Evolutionary conservation across 2,888 invertebrate species (phyloP).

Genomic region (Drosophila algonquin): DNA sequence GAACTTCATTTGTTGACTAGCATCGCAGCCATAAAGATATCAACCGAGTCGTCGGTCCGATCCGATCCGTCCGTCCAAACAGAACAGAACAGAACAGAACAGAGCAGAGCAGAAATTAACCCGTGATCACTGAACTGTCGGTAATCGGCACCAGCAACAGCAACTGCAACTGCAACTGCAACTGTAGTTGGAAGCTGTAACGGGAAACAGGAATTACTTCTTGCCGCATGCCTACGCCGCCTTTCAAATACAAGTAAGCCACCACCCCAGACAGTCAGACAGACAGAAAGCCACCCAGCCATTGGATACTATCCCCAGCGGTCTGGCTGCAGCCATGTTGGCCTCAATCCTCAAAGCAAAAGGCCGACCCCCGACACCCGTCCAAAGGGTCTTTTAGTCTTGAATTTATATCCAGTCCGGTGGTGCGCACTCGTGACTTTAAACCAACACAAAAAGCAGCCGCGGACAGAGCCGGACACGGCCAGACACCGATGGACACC

Average conservation of each 20-base stretch:
- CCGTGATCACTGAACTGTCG: constrained; percentile 9
- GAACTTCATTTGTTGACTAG: constrained; percentile 72
- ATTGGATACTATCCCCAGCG: background rate
- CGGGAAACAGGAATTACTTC: constrained; percentile 24
- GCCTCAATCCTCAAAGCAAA: constrained; percentile 3
- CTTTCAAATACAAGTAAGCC: constrained; percentile 69
- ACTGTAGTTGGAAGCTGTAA: constrained; percentile 20
- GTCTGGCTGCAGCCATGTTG: constrained; percentile 7
- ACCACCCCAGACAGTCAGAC: constrained; percentile 34
- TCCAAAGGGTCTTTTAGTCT: background rate
- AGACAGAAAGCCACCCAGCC: background rate
- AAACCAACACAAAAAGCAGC: background rate
- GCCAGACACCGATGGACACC: background rate
- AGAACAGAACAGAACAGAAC: background rate
- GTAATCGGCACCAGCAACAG: background rate
- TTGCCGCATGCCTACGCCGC: constrained; percentile 67
- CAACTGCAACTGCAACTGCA: constrained; percentile 2
- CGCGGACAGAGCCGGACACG: background rate
- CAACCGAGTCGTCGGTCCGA: constrained; percentile 25
- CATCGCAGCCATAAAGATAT: constrained; percentile 71
- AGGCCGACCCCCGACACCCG: background rate
- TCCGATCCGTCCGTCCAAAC: constrained; percentile 2
- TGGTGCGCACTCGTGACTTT: background rate
- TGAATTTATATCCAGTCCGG: background rate
- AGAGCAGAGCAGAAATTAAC: background rate